These are phyloP conservation scores for Panzeria rudis DNA, from an alignment of 2,888 invertebrate species.

Conservation along the genomic window DNA sequence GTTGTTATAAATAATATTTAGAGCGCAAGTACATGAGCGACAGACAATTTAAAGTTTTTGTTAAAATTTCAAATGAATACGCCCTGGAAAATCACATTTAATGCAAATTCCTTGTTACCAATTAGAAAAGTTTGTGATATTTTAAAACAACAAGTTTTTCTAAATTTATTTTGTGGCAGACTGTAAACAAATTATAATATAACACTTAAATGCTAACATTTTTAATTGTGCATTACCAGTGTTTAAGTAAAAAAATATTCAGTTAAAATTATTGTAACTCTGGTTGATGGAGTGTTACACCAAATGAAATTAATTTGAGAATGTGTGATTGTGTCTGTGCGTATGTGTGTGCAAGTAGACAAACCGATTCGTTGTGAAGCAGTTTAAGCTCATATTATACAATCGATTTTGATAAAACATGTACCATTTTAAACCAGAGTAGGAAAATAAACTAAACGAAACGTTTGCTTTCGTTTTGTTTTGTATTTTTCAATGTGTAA, in stretches of 20 bases:
- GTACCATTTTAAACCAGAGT: no score
- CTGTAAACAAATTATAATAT: constrained; percentile 42
- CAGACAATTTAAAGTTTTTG: constrained; percentile 7
- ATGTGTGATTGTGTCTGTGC: no score
- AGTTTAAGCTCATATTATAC: no score
- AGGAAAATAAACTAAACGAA: no score
- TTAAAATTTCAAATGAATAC: constrained; percentile 18
- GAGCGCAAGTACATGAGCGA: not conserved
- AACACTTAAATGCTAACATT: constrained; percentile 31
- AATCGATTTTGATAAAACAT: no score
- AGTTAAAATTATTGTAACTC: not conserved
- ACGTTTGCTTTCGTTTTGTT: no score
- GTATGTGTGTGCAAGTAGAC: no score
- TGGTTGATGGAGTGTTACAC: not conserved
- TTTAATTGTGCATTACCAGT: constrained; percentile 1
- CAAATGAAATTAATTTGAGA: not conserved
- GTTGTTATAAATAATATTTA: constrained; percentile 14
- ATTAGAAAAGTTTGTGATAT: constrained; percentile 50
- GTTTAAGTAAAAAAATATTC: not conserved
- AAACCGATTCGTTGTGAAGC: no score
- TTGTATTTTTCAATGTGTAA: no score
- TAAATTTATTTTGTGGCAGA: not conserved
- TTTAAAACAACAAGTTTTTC: constrained; percentile 14
- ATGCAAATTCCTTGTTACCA: constrained; percentile 64
- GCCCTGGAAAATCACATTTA: constrained; percentile 20